A percentile compares a stretch with the other conserved stretches of the same genome.
These are phyloP conservation scores for Bettongia penicillata DNA, from an alignment of 2,113 vertebrate genomes.

Conservation along the genomic window DNA sequence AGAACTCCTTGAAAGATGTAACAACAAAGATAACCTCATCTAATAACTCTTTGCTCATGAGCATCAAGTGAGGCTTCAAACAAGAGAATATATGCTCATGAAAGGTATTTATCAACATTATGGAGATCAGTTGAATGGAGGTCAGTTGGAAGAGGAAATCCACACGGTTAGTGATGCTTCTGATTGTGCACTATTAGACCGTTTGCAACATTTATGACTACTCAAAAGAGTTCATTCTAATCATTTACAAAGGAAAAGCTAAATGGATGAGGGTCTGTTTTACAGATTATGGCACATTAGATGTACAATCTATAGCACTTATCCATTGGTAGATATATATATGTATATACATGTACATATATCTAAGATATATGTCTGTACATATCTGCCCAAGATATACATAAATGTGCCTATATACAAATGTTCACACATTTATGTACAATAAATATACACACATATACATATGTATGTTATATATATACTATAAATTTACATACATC, in stretches of 20 bases:
- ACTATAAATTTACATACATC: neutral
- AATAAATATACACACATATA: neutral
- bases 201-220: neutral
- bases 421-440: neutral
- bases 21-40: neutral
- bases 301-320: neutral
- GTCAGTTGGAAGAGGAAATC: neutral
- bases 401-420: neutral
- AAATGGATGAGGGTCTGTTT: neutral
- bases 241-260: neutral
- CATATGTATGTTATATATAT: no score
- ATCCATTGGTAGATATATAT: neutral
- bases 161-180: neutral
- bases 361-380: neutral
- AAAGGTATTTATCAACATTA: neutral
- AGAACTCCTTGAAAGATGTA: neutral
- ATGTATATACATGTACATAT: neutral
- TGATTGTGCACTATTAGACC: neutral
- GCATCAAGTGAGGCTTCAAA: neutral
- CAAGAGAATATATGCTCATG: neutral
- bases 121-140: neutral
- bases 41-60: neutral
- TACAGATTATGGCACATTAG: neutral
- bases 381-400: neutral
- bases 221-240: neutral